Base-by-base conservation (phyloP, 2,888 invertebrate species). In the Ormyrus rosae region DNA sequence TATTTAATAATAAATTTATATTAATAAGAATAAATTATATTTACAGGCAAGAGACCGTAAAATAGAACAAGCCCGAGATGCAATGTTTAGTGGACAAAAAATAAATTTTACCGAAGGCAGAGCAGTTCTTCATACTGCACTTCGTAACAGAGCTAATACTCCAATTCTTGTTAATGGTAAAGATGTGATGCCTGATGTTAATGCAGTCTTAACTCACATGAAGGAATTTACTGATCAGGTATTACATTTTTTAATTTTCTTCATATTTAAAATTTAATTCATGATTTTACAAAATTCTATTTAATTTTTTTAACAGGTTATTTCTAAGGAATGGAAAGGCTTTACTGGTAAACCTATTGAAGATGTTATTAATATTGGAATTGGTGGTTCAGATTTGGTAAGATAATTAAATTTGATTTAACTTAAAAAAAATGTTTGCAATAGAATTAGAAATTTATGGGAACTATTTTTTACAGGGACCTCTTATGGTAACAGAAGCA, bases 351-450 rank as follows among this genome's bases (percentile, higher is more conserved):
- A 98, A 91, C 91, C 95, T 81, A 99, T 99, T 81, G 98, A 97
- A 68, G 99, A 99, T 92, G 97, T 99, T 58, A 96, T 99, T 81
- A 99, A 99, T 91, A 99, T 99, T 91, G 99, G 99, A 81, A 99
- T 99, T 88, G 99, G 99, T 53, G 99, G 99, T 56, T 99, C 99
- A 0, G 99, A 99, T 92, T 93, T 99, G 89, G 95, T 94, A 88
- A 89, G 91, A 63, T 58, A 72, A 9, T 0, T 58, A 34, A 34
- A 34, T 60, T 51, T 61, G 3, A 48, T 34, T n/a, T 46, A 45
- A 53, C 73, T 51, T 55, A 46, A 48, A 80, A 7, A 51, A 34
- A 61, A 34, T 65, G 34, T 61, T 70, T 13, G 34, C 34, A 34
- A 34, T 34, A 34, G 34, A 19, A 60, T 61, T 61, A 76, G 34